phyloP scores from a whole-genome alignment of 2,113 vertebrate genomes.

The Epinephelus moara region DNA sequence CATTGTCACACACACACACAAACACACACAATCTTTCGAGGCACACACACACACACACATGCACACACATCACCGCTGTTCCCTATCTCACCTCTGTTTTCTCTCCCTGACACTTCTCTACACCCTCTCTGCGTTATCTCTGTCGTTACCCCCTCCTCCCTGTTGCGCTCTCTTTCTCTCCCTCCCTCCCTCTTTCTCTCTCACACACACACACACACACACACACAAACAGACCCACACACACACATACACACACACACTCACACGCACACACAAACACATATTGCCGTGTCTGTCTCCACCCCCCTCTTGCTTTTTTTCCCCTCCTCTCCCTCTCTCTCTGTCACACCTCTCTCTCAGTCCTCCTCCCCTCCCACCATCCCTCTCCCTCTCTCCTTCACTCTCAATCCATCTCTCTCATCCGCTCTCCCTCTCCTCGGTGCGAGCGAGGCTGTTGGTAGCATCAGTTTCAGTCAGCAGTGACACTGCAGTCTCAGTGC shows the following conservation, averaged over 20 bases:
- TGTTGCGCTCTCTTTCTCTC: slow-evolving; percentile 42
- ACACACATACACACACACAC: slow-evolving; percentile 5
- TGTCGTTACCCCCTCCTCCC: slow-evolving; percentile 55
- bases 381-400: neutral
- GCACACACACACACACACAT: slow-evolving; percentile 14
- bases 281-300: slow-evolving; percentile 20
- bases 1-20: slow-evolving; percentile 30
- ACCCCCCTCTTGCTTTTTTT: slow-evolving; percentile 11
- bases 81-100: slow-evolving; percentile 74
- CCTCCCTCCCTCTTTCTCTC: neutral
- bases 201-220: neutral
- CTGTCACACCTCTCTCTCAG: slow-evolving; percentile 27
- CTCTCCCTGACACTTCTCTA: slow-evolving; percentile 73
- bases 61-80: slow-evolving; percentile 12
- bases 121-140: slow-evolving; percentile 62
- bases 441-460: slow-evolving; percentile 68
- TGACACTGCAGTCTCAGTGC: slow-evolving; percentile 86
- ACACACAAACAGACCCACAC: neutral
- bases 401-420: neutral
- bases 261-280: slow-evolving; percentile 9
- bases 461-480: slow-evolving; percentile 82
- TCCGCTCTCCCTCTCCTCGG: slow-evolving; percentile 17
- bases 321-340: neutral
- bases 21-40: slow-evolving; percentile 10
- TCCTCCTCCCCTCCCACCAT: neutral